Conservation (phyloP, 2,888 invertebrate species). For the Andrena hattorfiana region DNA sequence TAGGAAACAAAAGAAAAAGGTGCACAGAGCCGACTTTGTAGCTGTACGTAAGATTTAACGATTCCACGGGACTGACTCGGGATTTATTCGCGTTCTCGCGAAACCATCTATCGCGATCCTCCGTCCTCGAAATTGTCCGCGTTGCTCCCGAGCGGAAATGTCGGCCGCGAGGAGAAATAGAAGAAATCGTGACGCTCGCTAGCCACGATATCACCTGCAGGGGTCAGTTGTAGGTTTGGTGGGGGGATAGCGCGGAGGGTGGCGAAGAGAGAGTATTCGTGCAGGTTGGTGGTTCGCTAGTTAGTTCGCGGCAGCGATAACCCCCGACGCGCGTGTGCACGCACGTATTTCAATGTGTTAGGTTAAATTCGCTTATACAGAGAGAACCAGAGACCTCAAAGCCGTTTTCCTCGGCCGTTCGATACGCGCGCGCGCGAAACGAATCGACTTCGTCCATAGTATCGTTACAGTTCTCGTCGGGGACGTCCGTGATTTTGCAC, state of each 20-base stretch:
- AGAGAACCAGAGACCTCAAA: constrained; percentile 42
- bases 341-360: constrained; percentile 31
- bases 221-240: constrained; percentile 29
- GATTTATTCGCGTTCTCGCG: background rate
- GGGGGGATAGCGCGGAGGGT: constrained; percentile 39
- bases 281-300: constrained; percentile 50
- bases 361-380: constrained; percentile 45
- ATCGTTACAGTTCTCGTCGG: constrained; percentile 84
- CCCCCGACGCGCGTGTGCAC: constrained; percentile 43
- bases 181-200: constrained; percentile 16
- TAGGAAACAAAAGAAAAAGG: background rate
- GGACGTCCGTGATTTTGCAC: constrained; percentile 82
- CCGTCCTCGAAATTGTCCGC: background rate
- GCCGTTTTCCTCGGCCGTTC: constrained; percentile 62
- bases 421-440: constrained; percentile 72
- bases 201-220: constrained; percentile 46
- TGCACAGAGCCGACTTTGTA: background rate
- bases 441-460: constrained; percentile 79
- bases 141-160: background rate
- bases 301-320: constrained; percentile 55
- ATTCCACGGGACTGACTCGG: background rate
- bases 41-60: background rate
- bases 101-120: background rate
- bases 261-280: constrained; percentile 38
- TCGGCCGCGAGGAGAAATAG: background rate